These are phyloP conservation scores for Rattus rattus DNA, from an alignment of 2,113 vertebrate genomes.

Conservation along the genomic window DNA sequence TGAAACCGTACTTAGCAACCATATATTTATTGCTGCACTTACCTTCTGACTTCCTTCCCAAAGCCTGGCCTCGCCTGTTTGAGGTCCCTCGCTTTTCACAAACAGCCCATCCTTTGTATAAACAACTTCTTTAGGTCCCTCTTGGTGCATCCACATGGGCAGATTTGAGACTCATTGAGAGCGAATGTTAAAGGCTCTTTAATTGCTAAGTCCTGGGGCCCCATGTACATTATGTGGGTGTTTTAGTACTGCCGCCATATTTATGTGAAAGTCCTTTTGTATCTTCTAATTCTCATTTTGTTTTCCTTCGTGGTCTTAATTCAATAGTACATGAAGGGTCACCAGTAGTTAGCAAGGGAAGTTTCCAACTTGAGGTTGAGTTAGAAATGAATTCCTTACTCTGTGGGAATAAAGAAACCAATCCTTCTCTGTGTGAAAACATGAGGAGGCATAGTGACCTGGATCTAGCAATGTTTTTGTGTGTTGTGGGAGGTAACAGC, in stretches of 20 bases:
- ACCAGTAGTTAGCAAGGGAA: neutral
- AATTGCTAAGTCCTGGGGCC: neutral
- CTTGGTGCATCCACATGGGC: neutral
- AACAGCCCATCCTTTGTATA: neutral
- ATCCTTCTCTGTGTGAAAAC: neutral
- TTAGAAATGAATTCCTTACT: conserved; percentile 19
- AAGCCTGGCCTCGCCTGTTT: neutral
- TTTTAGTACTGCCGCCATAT: neutral
- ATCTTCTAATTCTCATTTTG: neutral
- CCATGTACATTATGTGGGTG: neutral
- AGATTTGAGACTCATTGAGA: neutral
- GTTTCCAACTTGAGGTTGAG: neutral
- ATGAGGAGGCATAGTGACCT: neutral
- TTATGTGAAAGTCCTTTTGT: neutral
- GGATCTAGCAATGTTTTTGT: conserved; percentile 19
- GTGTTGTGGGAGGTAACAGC: neutral
- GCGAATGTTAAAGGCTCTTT: neutral
- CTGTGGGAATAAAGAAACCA: neutral
- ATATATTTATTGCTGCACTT: neutral
- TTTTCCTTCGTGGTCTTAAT: neutral
- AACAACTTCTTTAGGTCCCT: neutral
- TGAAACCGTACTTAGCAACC: neutral
- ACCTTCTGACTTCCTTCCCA: conserved; percentile 8
- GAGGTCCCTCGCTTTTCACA: neutral
- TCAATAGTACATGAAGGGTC: neutral